Evolutionary conservation across 1,140 invertebrate genomes (phyloP), one percentile per base, ranked within the genome.

Genomic region (Drosophila littoralis): DNA sequence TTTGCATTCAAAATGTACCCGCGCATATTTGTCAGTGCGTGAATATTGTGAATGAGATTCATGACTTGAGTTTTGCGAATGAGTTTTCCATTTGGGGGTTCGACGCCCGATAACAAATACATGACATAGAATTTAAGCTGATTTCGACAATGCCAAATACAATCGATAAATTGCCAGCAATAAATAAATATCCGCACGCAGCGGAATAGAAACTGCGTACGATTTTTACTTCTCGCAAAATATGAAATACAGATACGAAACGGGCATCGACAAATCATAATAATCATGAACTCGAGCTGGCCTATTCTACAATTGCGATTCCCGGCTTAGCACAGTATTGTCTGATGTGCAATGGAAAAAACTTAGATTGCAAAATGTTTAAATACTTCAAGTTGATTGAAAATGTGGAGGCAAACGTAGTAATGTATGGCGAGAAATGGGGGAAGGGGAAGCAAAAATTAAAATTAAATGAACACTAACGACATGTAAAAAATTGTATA

Each of bases 11-110:
- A 69, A 52, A 28, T 36, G 1, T 9, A 28, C 54, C 36, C 15
- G 33, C 68, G 63, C 59, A 72, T 77, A 89, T 88, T 88, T 88
- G 74, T 88, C 83, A 89, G 43, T 33, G 22, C 22, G 10, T 48
- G 43, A 55, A 40, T 28, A 42, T 55, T n/a, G 33, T 63, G 9
- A 40, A 42, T 57, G 40, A 61, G 55, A 65, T 51, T 59, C 28
- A 66, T 60, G 74, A 43, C 52, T 28, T 43, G 38, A 46, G 50
- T 64, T n/a, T 55, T 68, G 59, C 22, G 55, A 36, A 59, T 46
- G 46, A 12, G 32, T 63, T 57, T 64, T 35, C 9, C 13, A 9
- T 42, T 32, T 28, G 28, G 17, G 35, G 42, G 32, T 46, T 35
- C 43, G 43, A 35, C 15, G 33, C 28, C 15, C 58, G 76, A 72